phyloP scores from a whole-genome alignment of 2,888 invertebrate species.

The Beris chalybata region DNA sequence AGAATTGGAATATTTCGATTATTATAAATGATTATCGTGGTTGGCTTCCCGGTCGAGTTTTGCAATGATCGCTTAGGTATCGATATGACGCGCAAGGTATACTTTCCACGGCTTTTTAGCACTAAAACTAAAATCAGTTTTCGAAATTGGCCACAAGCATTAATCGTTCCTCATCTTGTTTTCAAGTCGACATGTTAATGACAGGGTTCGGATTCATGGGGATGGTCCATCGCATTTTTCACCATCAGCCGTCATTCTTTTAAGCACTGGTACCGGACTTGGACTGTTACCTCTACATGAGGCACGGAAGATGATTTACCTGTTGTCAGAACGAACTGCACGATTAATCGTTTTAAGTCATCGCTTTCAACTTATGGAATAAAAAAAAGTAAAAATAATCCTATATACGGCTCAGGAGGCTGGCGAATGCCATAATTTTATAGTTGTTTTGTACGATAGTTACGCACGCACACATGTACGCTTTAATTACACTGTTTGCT shows the following conservation, averaged over 20 bases:
- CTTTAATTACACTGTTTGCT: slow-evolving; percentile 39
- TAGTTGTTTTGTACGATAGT: neutral
- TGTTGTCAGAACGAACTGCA: slow-evolving; percentile 28
- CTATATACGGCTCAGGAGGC: slow-evolving; percentile 1
- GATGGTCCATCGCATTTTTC: slow-evolving; percentile 33
- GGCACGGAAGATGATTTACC: neutral
- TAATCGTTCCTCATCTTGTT: slow-evolving; percentile 52
- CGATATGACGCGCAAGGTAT: no score
- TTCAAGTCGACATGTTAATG: slow-evolving; percentile 51
- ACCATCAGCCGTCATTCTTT: slow-evolving; percentile 18
- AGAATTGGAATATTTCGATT: no score
- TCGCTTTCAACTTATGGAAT: slow-evolving; percentile 27
- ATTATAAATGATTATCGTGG: no score
- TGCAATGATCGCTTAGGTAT: no score
- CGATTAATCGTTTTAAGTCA: slow-evolving; percentile 38
- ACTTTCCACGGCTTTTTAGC: neutral
- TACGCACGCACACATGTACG: slow-evolving; percentile 33
- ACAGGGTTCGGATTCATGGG: slow-evolving; percentile 43
- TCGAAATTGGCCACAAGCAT: slow-evolving; percentile 50
- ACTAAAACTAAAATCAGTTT: slow-evolving; percentile 27
- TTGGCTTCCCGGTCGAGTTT: no score
- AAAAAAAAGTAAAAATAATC: slow-evolving; percentile 12
- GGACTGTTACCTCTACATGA: neutral
- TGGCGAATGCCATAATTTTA: neutral
- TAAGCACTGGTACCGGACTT: neutral